Evolutionary conservation across 2,888 invertebrate species (phyloP).

Genomic region (Drosophila cognata): DNA sequence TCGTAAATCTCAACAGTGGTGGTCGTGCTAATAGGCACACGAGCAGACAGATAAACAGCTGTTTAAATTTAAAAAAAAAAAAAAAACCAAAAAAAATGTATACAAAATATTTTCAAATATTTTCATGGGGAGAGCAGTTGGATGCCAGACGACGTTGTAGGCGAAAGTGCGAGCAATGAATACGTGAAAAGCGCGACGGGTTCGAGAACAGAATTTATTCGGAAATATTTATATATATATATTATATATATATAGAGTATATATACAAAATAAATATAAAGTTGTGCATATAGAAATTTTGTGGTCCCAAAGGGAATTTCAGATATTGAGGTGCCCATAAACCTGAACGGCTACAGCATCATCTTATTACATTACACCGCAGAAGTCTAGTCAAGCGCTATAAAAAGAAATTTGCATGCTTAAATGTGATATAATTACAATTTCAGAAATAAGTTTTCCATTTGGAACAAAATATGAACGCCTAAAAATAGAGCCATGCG

Average conservation of each 20-base stretch:
- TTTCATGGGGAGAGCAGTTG: conserved; percentile 52
- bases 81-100: conserved; percentile 49
- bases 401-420: conserved; percentile 43
- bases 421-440: conserved; percentile 69
- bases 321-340: neutral
- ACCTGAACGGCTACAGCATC: neutral
- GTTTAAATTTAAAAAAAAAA: conserved; percentile 34
- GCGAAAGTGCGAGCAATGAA: conserved; percentile 43
- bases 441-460: conserved; percentile 34
- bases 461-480: conserved; percentile 57
- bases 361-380: neutral
- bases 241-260: conserved; percentile 12
- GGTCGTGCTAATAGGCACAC: conserved; percentile 3
- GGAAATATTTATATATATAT: conserved; percentile 24
- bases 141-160: conserved; percentile 56
- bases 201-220: conserved; percentile 29
- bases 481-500: conserved; percentile 63
- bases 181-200: conserved; percentile 26
- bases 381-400: conserved; percentile 14
- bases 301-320: conserved; percentile 7
- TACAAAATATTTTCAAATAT: conserved; percentile 57
- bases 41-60: conserved; percentile 49
- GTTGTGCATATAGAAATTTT: neutral
- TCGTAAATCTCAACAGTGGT: conserved; percentile 8
- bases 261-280: conserved; percentile 11